Percentiles rank a stretch among this genome's conserved stretches.
Evolutionary conservation across 1,140 invertebrate genomes (phyloP).

Genomic region (Anthonomus grandis): DNA sequence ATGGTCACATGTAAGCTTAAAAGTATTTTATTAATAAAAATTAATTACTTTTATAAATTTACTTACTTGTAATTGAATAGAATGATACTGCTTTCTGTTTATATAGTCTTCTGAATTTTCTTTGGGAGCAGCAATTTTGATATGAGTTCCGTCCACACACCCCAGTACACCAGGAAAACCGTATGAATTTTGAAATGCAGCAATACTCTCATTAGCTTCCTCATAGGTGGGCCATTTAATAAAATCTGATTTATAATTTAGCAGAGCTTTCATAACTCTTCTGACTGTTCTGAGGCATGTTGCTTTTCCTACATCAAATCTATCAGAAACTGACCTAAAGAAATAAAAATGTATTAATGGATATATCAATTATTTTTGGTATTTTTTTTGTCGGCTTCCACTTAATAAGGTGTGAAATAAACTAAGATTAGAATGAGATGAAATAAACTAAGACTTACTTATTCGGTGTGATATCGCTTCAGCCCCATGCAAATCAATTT

Average conservation of each 20-base stretch:
- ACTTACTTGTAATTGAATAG: slow-evolving; percentile 21
- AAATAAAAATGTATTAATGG: slow-evolving; percentile 6
- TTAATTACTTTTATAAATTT: neutral
- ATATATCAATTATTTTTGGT: no score
- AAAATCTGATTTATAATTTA: slow-evolving; percentile 18
- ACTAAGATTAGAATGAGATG: no score
- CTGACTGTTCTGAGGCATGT: slow-evolving; percentile 18
- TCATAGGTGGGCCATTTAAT: slow-evolving; percentile 29
- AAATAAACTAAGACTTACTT: no score
- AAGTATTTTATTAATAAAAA: slow-evolving; percentile 1
- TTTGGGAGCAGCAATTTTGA: slow-evolving; percentile 27
- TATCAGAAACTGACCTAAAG: slow-evolving; percentile 29
- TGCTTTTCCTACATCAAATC: slow-evolving; percentile 30
- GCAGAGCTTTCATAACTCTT: slow-evolving; percentile 21
- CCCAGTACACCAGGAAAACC: slow-evolving; percentile 32
- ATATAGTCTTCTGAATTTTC: slow-evolving; percentile 24
- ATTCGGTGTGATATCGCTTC: no score
- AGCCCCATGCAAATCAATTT: no score
- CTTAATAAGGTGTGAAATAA: no score
- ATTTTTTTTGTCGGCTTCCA: no score
- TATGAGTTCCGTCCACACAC: slow-evolving; percentile 31
- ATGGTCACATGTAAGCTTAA: slow-evolving; percentile 24
- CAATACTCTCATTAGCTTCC: slow-evolving; percentile 14
- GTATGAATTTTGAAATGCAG: slow-evolving; percentile 25
- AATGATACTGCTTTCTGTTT: slow-evolving; percentile 23